Percentiles rank a stretch among this genome's conserved stretches.
phyloP scores from a whole-genome alignment of 1,140 invertebrate species.

The Phymorhynchus buccinoides region DNA sequence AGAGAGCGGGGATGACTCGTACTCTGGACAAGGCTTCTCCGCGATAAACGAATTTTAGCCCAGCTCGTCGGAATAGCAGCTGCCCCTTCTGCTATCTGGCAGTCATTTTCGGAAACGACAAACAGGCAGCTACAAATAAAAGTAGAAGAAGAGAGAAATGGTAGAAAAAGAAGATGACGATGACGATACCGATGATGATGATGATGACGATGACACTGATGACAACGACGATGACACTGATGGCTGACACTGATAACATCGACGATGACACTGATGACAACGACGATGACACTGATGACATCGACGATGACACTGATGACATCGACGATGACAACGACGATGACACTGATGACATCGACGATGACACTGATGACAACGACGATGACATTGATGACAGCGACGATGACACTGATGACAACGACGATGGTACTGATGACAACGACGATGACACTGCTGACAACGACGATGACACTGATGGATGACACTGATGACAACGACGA shows the following conservation, averaged over 20 bases:
- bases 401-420: neutral
- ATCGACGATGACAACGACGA: neutral
- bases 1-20: no score
- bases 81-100: no score
- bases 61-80: no score
- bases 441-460: neutral
- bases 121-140: no score
- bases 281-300: neutral
- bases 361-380: neutral
- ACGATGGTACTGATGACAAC: neutral
- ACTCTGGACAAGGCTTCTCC: no score
- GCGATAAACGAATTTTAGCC: no score
- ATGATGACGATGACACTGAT: conserved; percentile 3
- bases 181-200: neutral
- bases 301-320: neutral
- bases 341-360: neutral
- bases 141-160: neutral
- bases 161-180: neutral
- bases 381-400: neutral
- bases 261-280: neutral
- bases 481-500: conserved; percentile 79
- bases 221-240: neutral
- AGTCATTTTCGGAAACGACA: no score
- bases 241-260: neutral
- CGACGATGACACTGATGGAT: neutral